Base-by-base conservation (phyloP, 2,113 vertebrate genomes). In the Syrmaticus mikado region DNA sequence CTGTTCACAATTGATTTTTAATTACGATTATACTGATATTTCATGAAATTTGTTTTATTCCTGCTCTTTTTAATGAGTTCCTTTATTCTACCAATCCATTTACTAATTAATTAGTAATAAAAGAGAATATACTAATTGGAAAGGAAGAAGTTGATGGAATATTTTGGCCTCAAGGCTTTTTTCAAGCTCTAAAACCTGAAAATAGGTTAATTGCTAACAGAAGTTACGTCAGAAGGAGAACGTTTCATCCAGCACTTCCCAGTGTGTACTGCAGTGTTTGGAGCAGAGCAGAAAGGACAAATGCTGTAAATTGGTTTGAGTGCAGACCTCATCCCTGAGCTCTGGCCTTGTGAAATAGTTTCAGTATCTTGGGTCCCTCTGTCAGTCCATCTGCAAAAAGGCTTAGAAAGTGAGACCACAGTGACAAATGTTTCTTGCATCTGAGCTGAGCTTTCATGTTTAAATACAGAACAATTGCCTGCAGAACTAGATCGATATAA, bases 111-210 rank as follows among this genome's bases (percentile, higher is more conserved):
- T 58, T 58, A n/a, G 28, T 58, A 74, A 95, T 25, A 27, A 73
- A 92, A 30, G 18, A 30, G 71, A 85, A 52, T 36, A 66, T 68
- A 10, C 22, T 67, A 52, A 64, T 89, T 96, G 94, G 83, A 64
- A 91, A 73, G 91, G 82, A 91, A 85, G 95, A 81, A 92, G 66
- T 3, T 89, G 82, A 90, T 93, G 90, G 92, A 94, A 87, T 96
- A 81, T 88, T 97, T 94, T 96, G 91, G 87, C 93, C 90, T 85
- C 3, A 1, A 74, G 71, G 94, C 36, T 75, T 95, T 94, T 97
- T 72, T 86, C n/a, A 68, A 75, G 58, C 20, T 87, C 8, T 79
- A 71, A 38, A 89, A 91, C 82, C 27, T 85, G 74, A 87, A 83
- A 53, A 50, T 73, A 85, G 82, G 64, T 86, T 46, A 73, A 89